Percentiles rank a stretch among this genome's conserved stretches.
Conservation (phyloP, 2,113 vertebrate species). For the Grammomys dolichurus region DNA sequence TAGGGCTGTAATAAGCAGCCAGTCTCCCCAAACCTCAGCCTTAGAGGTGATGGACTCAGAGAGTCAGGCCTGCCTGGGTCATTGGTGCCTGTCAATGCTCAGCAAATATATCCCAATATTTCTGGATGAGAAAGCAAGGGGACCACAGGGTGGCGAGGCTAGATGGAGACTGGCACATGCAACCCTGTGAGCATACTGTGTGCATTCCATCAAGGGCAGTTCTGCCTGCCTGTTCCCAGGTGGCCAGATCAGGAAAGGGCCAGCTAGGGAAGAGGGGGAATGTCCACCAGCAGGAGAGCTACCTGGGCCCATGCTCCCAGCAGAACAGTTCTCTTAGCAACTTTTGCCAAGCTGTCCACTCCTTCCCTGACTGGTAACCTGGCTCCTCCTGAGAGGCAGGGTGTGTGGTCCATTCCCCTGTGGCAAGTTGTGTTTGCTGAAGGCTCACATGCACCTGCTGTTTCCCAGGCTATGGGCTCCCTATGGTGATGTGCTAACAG, state of each 20-base stretch:
- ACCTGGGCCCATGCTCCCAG: neutral
- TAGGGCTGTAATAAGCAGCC: accelerated
- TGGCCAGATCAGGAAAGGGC: neutral
- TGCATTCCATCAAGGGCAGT: accelerated
- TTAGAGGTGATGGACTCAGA: accelerated
- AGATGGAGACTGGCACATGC: too few relatives aligned
- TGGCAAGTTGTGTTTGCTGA: neutral
- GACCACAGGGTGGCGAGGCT: neutral
- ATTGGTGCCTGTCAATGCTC: accelerated
- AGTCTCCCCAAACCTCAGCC: neutral
- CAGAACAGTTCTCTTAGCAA: neutral
- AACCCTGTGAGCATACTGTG: too few relatives aligned
- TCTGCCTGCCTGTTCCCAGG: neutral
- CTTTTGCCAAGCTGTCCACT: neutral
- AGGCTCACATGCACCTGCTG: neutral
- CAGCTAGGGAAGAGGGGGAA: neutral
- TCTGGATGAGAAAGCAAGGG: neutral
- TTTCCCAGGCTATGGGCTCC: neutral
- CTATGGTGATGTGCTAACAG: neutral
- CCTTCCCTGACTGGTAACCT: neutral
- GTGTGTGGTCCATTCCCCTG: neutral
- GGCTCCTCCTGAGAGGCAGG: neutral
- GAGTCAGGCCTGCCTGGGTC: neutral
- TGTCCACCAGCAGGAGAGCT: neutral
- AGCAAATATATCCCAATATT: neutral